Evolutionary conservation across 2,888 invertebrate species (phyloP), one percentile per base, ranked within the genome.

Genomic region (Cyrtodaria siliqua): DNA sequence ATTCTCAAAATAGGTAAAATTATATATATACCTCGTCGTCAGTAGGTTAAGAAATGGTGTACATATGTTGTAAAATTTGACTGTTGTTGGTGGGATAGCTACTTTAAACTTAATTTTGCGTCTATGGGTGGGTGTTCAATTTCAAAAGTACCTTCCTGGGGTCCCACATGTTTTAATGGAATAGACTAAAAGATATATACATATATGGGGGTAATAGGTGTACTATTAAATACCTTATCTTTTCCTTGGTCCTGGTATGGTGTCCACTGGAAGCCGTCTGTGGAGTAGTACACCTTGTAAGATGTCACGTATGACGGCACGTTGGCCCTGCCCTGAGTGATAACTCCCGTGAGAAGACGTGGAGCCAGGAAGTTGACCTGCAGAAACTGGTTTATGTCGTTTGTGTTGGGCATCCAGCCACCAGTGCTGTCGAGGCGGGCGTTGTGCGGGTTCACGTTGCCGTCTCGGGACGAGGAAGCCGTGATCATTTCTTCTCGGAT

Each of bases 291-390:
- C 0, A 97, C 94, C 86, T 95, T 95, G 93, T 95, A 97, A 0
- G 95, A 94, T 1, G 95, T 95, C 1, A 97, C 96, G 96, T 96
- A 97, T 88, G 96, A 95, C 82, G 96, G 94, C 72, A 95, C 95
- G 20, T 95, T 95, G 50, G 94, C 94, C 0, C 95, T 93, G 23
- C 97, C 97, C 91, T 96, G 96, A 0, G 96, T 96, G 60, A 95
- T 94, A 52, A 97, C 92, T 29, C 97, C 97, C 0, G 97, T 97
- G 44, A 97, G 92, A 88, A 96, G 96, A 55, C 96, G 95, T 0
- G 95, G 95, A 23, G 95, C 95, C 56, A 95, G 93, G 92, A 97
- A 97, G 93, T 97, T 96, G 91, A 89, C 83, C 83, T 89, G 87
- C 26, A 89, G 57, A 67, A 83, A 89, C 73, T 90, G 89, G 49